These are phyloP conservation scores for Halocaridina rubra DNA, from an alignment of 2,888 invertebrate genomes.

Conservation along the genomic window DNA sequence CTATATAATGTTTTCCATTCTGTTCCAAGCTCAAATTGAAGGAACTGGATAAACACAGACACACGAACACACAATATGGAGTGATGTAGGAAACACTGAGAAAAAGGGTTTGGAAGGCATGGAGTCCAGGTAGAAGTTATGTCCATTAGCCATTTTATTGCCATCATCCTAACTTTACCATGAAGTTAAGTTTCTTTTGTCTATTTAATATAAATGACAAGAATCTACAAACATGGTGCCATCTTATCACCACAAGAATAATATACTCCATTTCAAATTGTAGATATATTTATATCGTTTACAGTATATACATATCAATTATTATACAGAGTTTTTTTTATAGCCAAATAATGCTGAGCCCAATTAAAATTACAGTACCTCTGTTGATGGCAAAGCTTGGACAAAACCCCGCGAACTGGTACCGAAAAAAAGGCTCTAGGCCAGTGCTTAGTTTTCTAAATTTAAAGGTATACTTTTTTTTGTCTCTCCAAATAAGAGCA, in stretches of 20 bases:
- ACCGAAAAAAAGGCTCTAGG: constrained; percentile 38
- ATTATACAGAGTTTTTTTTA: not conserved
- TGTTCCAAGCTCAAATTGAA: constrained; percentile 55
- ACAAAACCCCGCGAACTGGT: constrained; percentile 49
- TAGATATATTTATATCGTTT: constrained; percentile 28
- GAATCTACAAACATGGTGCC: too few relatives aligned
- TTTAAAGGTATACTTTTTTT: constrained; percentile 17
- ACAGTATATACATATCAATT: constrained; percentile 43
- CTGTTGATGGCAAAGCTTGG: constrained; percentile 20
- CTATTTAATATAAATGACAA: too few relatives aligned
- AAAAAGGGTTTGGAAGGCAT: constrained; percentile 49
- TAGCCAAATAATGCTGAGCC: not conserved
- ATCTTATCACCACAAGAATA: not conserved
- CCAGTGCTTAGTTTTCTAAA: constrained; percentile 35
- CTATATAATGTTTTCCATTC: constrained; percentile 49
- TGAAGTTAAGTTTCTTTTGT: not conserved
- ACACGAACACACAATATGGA: constrained; percentile 61
- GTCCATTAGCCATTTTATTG: constrained; percentile 22
- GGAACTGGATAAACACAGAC: constrained; percentile 58
- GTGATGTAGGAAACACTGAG: constrained; percentile 59
- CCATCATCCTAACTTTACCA: not conserved
- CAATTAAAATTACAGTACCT: not conserved
- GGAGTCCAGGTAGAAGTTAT: constrained; percentile 43
- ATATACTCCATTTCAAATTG: not conserved
- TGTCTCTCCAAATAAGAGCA: constrained; percentile 16